Evolutionary conservation across 1,140 invertebrate genomes (phyloP), one percentile per base, ranked within the genome.

Genomic region (Achroia grisella): DNA sequence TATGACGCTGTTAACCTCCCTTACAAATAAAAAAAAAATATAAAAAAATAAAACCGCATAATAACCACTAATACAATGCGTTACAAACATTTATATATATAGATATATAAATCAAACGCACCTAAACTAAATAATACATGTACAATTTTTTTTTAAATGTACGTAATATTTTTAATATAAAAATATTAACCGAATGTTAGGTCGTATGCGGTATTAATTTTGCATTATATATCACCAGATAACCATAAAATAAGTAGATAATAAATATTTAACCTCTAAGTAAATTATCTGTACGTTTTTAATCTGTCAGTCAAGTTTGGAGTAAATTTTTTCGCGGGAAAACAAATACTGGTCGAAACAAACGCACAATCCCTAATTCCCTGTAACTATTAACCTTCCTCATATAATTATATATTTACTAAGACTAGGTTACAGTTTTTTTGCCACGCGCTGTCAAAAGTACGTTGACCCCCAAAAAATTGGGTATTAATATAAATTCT

Each of bases 91-190:
- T 59, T 74, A 78, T 78, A 78, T 78, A 70, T 37, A 50, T 39
- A 39, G 70, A 78, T 78, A 78, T 68, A 77, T 73, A 78, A 68
- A 73, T 71, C 70, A 73, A 78, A 78, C 74, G 70, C 74, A 62
- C 11, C 2, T 39, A 30, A 39, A 11, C 30, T 32, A 34, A 43
- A 33, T 6, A 23, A 37, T 39, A 29, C 13, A 28, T 17, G 29
- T 37, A 23, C 17, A 2, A 3, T 23, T 23, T 3, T 3, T 10
- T 3, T 23, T 3, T 23, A 3, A 3, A 23, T 23, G 2, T 23
- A 23, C 2, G 8, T 37, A 23, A 35, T 37, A 17, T 37, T 37
- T 37, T 35, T 35, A 14, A 35, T 35, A 17, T 37, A 37, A 37
- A 37, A 37, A 37, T 37, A 37, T 15, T 37, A 35, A 14, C 8